phyloP scores from a whole-genome alignment of 2,113 vertebrate genomes.

The Seriola quinqueradiata region DNA sequence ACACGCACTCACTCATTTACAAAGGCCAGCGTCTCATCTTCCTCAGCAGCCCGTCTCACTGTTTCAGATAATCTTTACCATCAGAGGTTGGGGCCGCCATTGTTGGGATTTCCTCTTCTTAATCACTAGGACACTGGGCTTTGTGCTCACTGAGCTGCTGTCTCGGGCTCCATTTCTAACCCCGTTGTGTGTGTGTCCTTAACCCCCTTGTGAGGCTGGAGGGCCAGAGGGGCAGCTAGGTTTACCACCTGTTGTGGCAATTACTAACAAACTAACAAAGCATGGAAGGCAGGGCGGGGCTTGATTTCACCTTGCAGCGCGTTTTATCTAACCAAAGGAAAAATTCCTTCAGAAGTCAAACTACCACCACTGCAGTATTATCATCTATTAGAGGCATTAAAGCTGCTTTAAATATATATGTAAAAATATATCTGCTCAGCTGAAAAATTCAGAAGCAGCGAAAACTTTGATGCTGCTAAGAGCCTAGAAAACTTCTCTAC shows the following conservation, averaged over 20 bases:
- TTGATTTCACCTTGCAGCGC: conserved; percentile 41
- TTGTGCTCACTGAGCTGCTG: conserved; percentile 68
- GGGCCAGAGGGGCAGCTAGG: conserved; percentile 62
- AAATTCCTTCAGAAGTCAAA: conserved; percentile 2
- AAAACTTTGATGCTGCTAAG: neutral
- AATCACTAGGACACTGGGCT: conserved; percentile 70
- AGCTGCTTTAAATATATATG: neutral
- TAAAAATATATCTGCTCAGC: neutral
- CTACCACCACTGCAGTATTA: neutral
- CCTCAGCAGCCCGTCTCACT: conserved; percentile 61
- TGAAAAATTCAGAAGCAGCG: neutral
- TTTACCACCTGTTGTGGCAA: conserved; percentile 82
- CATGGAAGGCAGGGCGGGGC: conserved; percentile 7
- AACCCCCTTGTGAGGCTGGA: conserved; percentile 38
- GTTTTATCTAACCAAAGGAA: conserved; percentile 39
- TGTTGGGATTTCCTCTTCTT: conserved; percentile 78
- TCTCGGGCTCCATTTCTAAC: conserved; percentile 73
- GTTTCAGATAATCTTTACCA: conserved; percentile 75
- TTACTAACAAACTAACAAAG: conserved; percentile 75
- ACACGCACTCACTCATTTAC: conserved; percentile 42
- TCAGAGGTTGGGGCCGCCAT: conserved; percentile 63
- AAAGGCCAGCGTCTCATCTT: conserved; percentile 76
- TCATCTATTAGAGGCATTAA: neutral
- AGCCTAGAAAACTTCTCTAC: neutral
- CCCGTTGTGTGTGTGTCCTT: conserved; percentile 54